phyloP scores from a whole-genome alignment of 2,797 vertebrate species.

The Cyclopterus lumpus region DNA sequence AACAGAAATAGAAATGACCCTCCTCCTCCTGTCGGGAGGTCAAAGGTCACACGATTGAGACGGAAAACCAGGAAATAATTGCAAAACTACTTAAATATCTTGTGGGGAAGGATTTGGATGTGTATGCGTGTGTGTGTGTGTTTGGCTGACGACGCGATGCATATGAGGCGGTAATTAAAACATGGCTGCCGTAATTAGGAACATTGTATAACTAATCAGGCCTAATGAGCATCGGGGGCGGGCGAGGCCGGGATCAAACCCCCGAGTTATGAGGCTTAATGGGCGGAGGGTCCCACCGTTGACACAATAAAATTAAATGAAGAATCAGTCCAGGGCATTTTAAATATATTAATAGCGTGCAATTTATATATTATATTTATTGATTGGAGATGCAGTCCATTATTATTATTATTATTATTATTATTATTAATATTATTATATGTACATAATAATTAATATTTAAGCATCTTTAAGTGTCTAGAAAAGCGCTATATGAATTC shows the following conservation, averaged over 20 bases:
- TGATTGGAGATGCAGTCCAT: neutral
- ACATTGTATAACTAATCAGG: slow-evolving; percentile 82
- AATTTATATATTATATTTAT: neutral
- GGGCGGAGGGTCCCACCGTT: slow-evolving; percentile 26
- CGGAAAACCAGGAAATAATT: neutral
- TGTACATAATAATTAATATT: neutral
- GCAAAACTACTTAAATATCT: neutral
- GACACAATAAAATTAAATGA: neutral
- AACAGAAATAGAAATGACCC: neutral
- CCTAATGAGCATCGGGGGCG: slow-evolving; percentile 75
- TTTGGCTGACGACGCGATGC: slow-evolving; percentile 46
- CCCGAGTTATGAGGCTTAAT: slow-evolving; percentile 69
- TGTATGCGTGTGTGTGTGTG: neutral
- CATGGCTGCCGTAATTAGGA: slow-evolving; percentile 80
- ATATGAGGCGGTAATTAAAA: slow-evolving; percentile 81
- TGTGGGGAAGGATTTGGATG: neutral
- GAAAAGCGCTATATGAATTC: too few relatives aligned
- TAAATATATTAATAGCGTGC: fast-evolving
- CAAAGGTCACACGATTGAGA: slow-evolving; percentile 28
- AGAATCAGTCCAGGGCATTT: neutral
- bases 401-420: neutral
- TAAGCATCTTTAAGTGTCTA: too few relatives aligned
- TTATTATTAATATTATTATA: neutral
- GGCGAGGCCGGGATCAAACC: slow-evolving; percentile 76
- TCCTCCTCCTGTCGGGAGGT: neutral